Evolutionary conservation across 2,797 vertebrate species (phyloP), one percentile per base, ranked within the genome.

Genomic region (Oreochromis grahami): DNA sequence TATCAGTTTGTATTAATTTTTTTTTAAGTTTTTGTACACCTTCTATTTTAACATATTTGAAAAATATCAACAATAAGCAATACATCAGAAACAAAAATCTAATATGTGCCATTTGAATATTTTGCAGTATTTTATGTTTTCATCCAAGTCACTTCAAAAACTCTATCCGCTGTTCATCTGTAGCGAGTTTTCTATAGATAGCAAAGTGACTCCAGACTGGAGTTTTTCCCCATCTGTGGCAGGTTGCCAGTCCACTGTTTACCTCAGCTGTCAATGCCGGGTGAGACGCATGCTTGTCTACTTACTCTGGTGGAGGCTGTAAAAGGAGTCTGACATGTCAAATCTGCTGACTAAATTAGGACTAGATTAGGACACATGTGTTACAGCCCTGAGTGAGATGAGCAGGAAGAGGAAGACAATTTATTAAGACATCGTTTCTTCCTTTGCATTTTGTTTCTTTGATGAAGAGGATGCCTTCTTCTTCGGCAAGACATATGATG

Each of bases 231-330:
- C 4, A 6, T 63, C 10, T 8, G 58, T 36, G 10, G 32, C 17
- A 63, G 32, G 32, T n/a, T 3, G 58, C 36, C 32, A 36, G 32
- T 36, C 58, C 10, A 0, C 10, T 36, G 32, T 63, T 36, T 63
- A 63, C 32, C 58, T 63, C 58, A 63, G 58, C 58, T 63, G 32
- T 36, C 32, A 63, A 8, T 5, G 58, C 58, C 6, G 3, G 58
- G 32, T 36, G 10, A 1, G 3, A 29, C 29, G 53, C 24, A 29
- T 15, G 32, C 32, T 63, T 36, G 36, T 63, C 32, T 63, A 36
- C 0, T 0, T 63, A 12, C 17, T 63, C 32, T 63, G 10, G 10
- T 3, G 32, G 6, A 63, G 32, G 4, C 6, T n/a, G 58, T 60
- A 60, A 36, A 60, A 60, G 0, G 0, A 60, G 6, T n/a, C 0